Conservation (phyloP, 2,888 invertebrate genomes). For the Muschampia plurimacula region DNA sequence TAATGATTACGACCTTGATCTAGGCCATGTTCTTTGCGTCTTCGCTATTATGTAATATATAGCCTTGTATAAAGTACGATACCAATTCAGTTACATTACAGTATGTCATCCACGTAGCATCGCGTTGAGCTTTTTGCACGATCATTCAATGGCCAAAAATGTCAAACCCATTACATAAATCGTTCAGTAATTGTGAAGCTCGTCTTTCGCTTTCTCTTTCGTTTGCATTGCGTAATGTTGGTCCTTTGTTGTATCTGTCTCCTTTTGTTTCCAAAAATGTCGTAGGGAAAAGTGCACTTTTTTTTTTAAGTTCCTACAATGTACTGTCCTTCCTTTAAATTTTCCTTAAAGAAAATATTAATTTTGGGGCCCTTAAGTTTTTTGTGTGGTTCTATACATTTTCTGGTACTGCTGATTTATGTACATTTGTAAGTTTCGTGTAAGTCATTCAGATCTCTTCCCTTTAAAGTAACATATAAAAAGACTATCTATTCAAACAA, state of each 20-base stretch:
- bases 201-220: slow-evolving; percentile 46
- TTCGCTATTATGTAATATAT: background rate
- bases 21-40: background rate
- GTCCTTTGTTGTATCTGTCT: slow-evolving; percentile 5
- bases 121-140: slow-evolving; percentile 17
- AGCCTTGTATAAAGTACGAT: background rate
- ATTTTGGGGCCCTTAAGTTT: no score
- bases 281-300: no score
- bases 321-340: no score
- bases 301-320: background rate
- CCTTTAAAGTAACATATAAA: no score
- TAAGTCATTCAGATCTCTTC: no score
- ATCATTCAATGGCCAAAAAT: slow-evolving; percentile 30
- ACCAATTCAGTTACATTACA: slow-evolving; percentile 7
- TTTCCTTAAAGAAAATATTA: no score
- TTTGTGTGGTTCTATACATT: no score
- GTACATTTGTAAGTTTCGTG: no score
- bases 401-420: no score
- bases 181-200: slow-evolving; percentile 20
- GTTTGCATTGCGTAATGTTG: slow-evolving; percentile 37
- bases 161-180: slow-evolving; percentile 36
- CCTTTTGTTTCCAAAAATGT: slow-evolving; percentile 1
- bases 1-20: background rate
- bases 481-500: no score
- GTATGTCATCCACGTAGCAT: background rate